phyloP scores from a whole-genome alignment of 2,888 invertebrate genomes.

The Arrhopalites spinosus region DNA sequence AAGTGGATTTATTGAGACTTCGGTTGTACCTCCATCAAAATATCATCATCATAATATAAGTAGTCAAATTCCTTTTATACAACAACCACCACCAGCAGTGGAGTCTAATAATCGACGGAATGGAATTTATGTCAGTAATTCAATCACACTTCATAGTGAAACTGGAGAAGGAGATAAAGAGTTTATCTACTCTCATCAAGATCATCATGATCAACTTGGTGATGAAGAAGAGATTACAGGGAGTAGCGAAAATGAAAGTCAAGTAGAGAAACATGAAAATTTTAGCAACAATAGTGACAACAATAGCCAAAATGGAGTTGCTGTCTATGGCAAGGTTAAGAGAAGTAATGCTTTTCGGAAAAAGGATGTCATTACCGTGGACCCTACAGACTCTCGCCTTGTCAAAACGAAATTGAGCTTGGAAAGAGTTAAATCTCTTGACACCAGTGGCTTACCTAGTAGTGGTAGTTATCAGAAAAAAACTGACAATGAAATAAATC shows the following conservation, averaged over 20 bases:
- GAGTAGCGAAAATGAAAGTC: conserved; percentile 31
- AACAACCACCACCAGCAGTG: background rate
- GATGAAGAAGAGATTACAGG: conserved; percentile 15
- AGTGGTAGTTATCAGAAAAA: background rate
- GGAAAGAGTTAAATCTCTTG: conserved; percentile 49
- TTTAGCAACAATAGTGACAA: conserved; percentile 28
- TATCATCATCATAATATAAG: background rate
- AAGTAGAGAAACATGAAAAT: conserved; percentile 31
- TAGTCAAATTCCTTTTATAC: background rate
- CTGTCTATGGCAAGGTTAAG: conserved; percentile 54
- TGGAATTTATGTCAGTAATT: conserved; percentile 53
- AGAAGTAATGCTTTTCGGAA: conserved; percentile 55
- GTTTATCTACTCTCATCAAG: conserved; percentile 23
- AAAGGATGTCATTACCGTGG: conserved; percentile 44
- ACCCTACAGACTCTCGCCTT: conserved; percentile 21
- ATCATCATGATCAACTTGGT: conserved; percentile 21
- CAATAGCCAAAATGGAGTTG: conserved; percentile 22
- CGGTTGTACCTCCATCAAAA: conserved; percentile 31
- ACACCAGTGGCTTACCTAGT: conserved; percentile 9
- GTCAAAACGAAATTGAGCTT: conserved; percentile 44
- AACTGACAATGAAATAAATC: background rate
- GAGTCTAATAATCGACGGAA: conserved; percentile 38
- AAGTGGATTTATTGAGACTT: conserved; percentile 11
- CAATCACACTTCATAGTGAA: conserved; percentile 39
- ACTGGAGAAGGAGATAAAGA: conserved; percentile 21